Percentiles rank a stretch among this genome's conserved stretches.
phyloP scores from a whole-genome alignment of 2,797 vertebrate genomes.

The Propithecus deckenii region DNA sequence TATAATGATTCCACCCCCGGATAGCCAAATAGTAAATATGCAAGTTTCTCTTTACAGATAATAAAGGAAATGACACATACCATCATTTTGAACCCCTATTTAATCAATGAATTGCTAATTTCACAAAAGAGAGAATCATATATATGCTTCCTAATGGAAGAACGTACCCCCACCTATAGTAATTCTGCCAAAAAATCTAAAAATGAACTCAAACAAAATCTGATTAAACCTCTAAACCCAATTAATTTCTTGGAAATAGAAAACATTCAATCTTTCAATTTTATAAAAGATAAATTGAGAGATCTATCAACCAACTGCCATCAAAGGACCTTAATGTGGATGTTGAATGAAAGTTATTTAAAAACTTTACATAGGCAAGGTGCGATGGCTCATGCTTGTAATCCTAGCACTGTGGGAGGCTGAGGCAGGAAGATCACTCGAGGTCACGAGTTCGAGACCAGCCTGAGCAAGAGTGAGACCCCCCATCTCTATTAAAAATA shows the following conservation, averaged over 20 bases:
- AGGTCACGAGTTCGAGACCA: too few relatives aligned
- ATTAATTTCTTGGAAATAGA: background rate
- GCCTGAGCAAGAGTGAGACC: too few relatives aligned
- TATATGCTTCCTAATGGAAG: background rate
- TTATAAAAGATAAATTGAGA: background rate
- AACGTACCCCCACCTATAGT: background rate
- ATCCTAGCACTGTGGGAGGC: too few relatives aligned
- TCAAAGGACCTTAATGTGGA: background rate
- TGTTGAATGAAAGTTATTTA: background rate
- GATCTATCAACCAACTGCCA: background rate
- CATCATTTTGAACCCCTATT: background rate
- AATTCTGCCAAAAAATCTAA: background rate
- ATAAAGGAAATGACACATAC: background rate
- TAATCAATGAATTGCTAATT: background rate
- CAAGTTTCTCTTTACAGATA: background rate
- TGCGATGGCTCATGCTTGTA: too few relatives aligned
- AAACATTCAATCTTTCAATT: background rate
- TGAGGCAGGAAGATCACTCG: too few relatives aligned
- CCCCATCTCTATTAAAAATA: too few relatives aligned
- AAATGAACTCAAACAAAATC: background rate
- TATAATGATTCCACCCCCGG: background rate
- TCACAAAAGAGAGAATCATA: background rate
- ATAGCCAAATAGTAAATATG: background rate
- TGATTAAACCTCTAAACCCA: slow-evolving; percentile 28
- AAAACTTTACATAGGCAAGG: background rate